Percentiles rank a stretch among this genome's conserved stretches.
Conservation (phyloP, 2,113 vertebrate genomes). For the Dendropsophus ebraccatus region DNA sequence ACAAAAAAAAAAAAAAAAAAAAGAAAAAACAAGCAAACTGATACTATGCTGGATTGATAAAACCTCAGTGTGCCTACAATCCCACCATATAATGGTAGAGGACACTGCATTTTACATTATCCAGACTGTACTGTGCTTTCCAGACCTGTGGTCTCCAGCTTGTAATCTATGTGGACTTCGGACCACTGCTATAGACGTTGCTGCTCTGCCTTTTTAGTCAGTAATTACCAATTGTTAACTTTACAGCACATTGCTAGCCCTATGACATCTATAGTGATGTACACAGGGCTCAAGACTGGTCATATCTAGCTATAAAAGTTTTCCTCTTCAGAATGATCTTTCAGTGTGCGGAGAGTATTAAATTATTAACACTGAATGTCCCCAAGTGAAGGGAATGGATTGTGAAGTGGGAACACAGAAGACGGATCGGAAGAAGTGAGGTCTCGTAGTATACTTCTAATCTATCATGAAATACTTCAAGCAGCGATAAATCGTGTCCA, state of each 20-base stretch:
- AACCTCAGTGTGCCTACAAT: too few relatives aligned
- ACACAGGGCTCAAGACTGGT: neutral
- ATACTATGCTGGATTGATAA: too few relatives aligned
- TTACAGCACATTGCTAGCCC: neutral
- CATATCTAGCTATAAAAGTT: neutral
- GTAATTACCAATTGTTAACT: neutral
- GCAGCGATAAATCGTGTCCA: neutral
- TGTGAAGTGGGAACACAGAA: conserved; percentile 6
- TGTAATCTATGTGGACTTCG: too few relatives aligned
- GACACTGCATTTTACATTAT: too few relatives aligned
- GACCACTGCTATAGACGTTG: neutral
- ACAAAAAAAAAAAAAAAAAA: too few relatives aligned
- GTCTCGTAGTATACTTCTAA: conserved; percentile 11
- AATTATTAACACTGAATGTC: conserved; percentile 36
- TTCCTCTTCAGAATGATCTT: conserved; percentile 18
- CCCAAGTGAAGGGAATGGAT: conserved; percentile 29
- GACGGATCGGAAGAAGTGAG: conserved; percentile 1
- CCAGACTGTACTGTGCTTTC: too few relatives aligned
- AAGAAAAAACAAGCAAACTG: too few relatives aligned
- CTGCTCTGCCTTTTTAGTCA: neutral
- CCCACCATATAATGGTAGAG: too few relatives aligned
- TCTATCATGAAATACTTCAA: conserved; percentile 28
- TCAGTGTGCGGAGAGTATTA: conserved; percentile 12
- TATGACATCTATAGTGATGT: neutral
- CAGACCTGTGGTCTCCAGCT: too few relatives aligned